These are phyloP conservation scores for Passer montanus DNA, from an alignment of 2,113 vertebrate genomes.

Conservation along the genomic window DNA sequence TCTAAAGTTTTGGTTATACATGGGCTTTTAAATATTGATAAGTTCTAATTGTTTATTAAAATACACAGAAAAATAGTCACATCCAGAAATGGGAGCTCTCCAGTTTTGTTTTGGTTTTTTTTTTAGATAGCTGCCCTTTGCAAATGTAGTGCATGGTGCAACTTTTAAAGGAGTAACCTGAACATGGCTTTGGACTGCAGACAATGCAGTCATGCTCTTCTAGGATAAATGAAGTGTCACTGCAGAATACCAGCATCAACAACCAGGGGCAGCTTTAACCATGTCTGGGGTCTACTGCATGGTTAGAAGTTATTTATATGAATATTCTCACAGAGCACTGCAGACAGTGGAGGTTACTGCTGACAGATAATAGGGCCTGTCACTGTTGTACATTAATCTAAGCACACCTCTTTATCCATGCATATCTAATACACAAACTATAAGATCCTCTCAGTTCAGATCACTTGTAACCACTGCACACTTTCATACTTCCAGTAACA, in stretches of 20 bases:
- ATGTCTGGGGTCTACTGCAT: neutral
- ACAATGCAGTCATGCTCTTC: neutral
- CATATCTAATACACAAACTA: neutral
- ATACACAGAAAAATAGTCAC: neutral
- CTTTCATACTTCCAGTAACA: neutral
- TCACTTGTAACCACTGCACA: neutral
- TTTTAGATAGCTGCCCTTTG: neutral
- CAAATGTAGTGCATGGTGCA: neutral
- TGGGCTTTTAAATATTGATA: neutral
- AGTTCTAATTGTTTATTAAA: neutral
- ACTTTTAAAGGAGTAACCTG: neutral
- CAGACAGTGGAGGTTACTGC: neutral
- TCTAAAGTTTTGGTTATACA: neutral
- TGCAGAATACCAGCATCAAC: conserved; percentile 30
- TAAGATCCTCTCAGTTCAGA: neutral
- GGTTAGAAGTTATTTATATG: neutral
- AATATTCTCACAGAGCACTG: neutral
- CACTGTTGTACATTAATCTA: neutral
- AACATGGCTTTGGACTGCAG: neutral
- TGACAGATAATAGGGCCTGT: conserved; percentile 14
- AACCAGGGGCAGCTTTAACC: neutral
- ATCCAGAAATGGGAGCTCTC: neutral
- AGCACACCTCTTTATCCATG: conserved; percentile 16
- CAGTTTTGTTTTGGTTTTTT: neutral
- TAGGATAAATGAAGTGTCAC: conserved; percentile 32